These are phyloP conservation scores for Casuarius casuarius DNA, from an alignment of 2,113 vertebrate genomes.

Conservation along the genomic window DNA sequence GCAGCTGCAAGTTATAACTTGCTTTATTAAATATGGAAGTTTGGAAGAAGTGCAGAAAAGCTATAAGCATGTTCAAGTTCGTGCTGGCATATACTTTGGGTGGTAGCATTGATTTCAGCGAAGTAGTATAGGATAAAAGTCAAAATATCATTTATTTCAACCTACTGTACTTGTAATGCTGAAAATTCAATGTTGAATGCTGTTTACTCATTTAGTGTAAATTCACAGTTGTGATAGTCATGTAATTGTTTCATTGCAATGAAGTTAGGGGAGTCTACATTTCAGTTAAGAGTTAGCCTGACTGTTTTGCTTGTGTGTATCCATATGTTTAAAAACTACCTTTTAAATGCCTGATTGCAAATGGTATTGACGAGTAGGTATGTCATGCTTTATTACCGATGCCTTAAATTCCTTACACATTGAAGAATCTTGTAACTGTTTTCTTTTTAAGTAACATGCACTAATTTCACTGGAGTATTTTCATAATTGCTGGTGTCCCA, in stretches of 20 bases:
- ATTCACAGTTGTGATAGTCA: not conserved
- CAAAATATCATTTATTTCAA: not conserved
- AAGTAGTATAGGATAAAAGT: not conserved
- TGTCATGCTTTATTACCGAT: not conserved
- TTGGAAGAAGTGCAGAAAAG: not conserved
- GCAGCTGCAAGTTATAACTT: not conserved
- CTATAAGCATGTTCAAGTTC: not conserved
- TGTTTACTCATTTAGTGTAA: not conserved
- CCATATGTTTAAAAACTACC: not conserved
- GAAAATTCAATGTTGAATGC: not conserved
- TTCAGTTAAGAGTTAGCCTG: not conserved
- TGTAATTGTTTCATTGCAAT: not conserved
- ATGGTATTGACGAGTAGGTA: not conserved
- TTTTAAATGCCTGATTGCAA: not conserved
- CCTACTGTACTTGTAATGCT: not conserved
- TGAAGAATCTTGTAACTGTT: not conserved
- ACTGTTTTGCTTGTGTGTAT: not conserved
- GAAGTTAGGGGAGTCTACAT: not conserved
- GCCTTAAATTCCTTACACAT: not conserved
- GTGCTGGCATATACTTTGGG: not conserved
- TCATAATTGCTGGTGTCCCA: not conserved
- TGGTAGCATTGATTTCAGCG: not conserved
- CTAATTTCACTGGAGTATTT: not conserved
- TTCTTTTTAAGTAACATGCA: not conserved
- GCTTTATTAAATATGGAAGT: not conserved